Evolutionary conservation across 2,888 invertebrate genomes (phyloP).

Genomic region (Eremobia ochroleuca): DNA sequence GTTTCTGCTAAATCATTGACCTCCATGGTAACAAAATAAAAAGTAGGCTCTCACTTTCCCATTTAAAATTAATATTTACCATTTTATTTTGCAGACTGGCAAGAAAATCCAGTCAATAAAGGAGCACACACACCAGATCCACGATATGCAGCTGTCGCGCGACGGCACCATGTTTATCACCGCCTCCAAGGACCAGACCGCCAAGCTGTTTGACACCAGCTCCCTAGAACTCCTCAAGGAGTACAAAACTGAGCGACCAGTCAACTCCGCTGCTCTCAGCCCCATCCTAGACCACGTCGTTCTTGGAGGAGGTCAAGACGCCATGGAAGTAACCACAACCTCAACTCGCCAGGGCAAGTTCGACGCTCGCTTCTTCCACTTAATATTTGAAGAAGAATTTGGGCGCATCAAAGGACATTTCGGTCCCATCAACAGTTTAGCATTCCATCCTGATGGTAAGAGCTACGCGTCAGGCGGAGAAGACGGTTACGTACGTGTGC

Average conservation of each 20-base stretch:
- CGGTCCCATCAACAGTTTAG: conserved; percentile 99
- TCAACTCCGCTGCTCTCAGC: conserved; percentile 99
- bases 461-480: conserved; percentile 99
- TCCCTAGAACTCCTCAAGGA: conserved; percentile 97
- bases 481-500: conserved; percentile 99
- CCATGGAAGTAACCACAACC: conserved; percentile 99
- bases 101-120: conserved; percentile 94
- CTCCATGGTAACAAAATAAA: neutral
- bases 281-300: conserved; percentile 99
- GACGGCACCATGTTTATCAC: conserved; percentile 99
- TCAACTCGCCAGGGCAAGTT: conserved; percentile 98
- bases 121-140: conserved; percentile 97
- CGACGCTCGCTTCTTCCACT: conserved; percentile 98
- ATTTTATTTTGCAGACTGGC: conserved; percentile 92
- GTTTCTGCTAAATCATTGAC: neutral
- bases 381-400: conserved; percentile 99
- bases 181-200: conserved; percentile 98
- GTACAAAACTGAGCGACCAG: conserved; percentile 99
- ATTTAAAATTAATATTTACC: neutral
- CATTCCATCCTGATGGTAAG: conserved; percentile 99
- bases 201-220: conserved; percentile 98
- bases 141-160: conserved; percentile 98
- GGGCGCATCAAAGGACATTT: conserved; percentile 99
- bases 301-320: conserved; percentile 99
- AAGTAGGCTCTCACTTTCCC: neutral